Percentiles rank a stretch among this genome's conserved stretches.
These are phyloP conservation scores for Adelges cooleyi DNA, from an alignment of 1,140 invertebrate species.

Conservation along the genomic window DNA sequence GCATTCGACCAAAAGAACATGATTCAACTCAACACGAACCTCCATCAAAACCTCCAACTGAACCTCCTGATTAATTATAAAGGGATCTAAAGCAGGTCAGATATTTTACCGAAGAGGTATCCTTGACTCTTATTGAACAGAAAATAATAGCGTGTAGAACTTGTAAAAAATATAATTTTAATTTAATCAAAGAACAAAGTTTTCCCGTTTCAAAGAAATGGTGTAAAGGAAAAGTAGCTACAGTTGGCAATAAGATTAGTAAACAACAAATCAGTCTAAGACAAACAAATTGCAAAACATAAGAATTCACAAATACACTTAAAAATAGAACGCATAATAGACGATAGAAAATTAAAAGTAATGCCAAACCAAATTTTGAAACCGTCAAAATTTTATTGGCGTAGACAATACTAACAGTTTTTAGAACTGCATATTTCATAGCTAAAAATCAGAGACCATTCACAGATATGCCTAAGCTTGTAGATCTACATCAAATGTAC, in stretches of 20 bases:
- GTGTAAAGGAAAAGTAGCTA: too few relatives aligned
- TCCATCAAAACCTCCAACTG: too few relatives aligned
- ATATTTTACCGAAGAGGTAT: not conserved
- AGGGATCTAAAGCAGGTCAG: not conserved
- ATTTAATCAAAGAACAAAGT: not conserved
- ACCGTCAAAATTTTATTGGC: not conserved
- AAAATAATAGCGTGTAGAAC: not conserved
- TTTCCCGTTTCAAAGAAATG: not conserved
- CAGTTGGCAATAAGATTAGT: too few relatives aligned
- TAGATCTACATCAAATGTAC: too few relatives aligned
- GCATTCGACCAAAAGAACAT: not conserved
- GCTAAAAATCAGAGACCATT: conserved; percentile 5
- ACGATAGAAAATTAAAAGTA: not conserved
- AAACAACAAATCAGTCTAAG: too few relatives aligned
- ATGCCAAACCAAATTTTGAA: conserved; percentile 8
- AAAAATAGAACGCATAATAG: too few relatives aligned
- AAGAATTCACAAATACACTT: not conserved
- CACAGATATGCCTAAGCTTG: not conserved
- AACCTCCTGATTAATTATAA: not conserved
- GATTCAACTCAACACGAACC: not conserved
- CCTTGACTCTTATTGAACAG: too few relatives aligned
- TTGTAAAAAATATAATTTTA: not conserved
- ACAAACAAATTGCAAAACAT: not conserved
- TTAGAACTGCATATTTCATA: conserved; percentile 9
- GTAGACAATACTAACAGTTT: not conserved